These are phyloP conservation scores for Pteropus rufus DNA, from an alignment of 2,797 vertebrate genomes.

Conservation along the genomic window DNA sequence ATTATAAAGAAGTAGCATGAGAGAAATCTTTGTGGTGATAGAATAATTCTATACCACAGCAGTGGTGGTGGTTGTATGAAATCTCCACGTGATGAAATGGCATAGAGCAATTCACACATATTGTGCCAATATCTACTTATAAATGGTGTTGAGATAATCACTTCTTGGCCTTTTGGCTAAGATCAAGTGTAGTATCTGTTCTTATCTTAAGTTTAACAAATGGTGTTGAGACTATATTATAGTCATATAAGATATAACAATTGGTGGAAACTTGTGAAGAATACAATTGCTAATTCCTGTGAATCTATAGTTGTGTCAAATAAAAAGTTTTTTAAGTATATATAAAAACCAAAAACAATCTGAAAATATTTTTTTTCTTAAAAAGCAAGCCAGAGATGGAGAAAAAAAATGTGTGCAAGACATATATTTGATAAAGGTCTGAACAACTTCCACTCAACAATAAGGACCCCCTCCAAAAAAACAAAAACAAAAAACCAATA, in stretches of 20 bases:
- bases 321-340: not conserved
- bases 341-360: not conserved
- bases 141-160: not conserved
- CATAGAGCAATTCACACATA: not conserved
- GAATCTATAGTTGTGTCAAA: not conserved
- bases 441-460: not conserved
- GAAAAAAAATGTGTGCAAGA: not conserved
- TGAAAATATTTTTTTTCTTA: not conserved
- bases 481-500: not conserved
- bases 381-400: not conserved
- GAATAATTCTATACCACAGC: not conserved
- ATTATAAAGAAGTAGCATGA: not conserved
- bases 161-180: too few relatives aligned
- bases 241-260: not conserved
- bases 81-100: not conserved
- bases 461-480: not conserved
- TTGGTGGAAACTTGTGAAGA: not conserved
- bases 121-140: not conserved
- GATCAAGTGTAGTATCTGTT: too few relatives aligned
- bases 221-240: not conserved
- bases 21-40: not conserved
- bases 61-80: not conserved
- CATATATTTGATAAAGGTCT: not conserved
- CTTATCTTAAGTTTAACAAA: not conserved
- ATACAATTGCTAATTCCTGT: not conserved